Conservation (phyloP, 2,888 invertebrate species). For the Thera obeliscata region DNA sequence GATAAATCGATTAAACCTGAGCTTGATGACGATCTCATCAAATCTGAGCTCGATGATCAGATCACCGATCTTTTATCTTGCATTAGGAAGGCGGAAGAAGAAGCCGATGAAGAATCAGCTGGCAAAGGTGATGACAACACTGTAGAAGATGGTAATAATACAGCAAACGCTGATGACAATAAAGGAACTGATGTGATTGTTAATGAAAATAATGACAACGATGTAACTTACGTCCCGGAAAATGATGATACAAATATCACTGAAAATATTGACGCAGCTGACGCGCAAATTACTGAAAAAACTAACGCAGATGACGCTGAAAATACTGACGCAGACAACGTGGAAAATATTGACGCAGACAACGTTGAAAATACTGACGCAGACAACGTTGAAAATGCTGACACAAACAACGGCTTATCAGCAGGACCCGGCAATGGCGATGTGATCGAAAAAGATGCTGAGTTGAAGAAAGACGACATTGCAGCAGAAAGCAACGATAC, state of each 20-base stretch:
- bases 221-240: background rate
- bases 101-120: background rate
- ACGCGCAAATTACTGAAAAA: background rate
- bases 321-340: background rate
- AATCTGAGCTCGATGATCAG: slow-evolving; percentile 56
- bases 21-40: slow-evolving; percentile 48
- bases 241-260: background rate
- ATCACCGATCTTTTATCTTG: slow-evolving; percentile 61
- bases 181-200: slow-evolving; percentile 6
- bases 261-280: background rate
- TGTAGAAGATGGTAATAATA: slow-evolving; percentile 2
- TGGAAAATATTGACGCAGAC: background rate
- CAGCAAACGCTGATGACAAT: slow-evolving; percentile 9
- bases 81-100: slow-evolving; percentile 46
- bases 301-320: slow-evolving; percentile 1
- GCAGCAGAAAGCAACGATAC: slow-evolving; percentile 29
- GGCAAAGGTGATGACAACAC: slow-evolving; percentile 19
- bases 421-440: background rate
- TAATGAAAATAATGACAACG: background rate
- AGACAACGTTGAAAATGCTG: background rate
- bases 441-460: slow-evolving; percentile 1
- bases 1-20: slow-evolving; percentile 38
- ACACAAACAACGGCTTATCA: background rate
- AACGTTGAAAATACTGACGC: background rate
- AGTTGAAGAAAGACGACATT: slow-evolving; percentile 22